Evolutionary conservation across 2,113 vertebrate genomes (phyloP).

Genomic region (Edolisoma coerulescens): DNA sequence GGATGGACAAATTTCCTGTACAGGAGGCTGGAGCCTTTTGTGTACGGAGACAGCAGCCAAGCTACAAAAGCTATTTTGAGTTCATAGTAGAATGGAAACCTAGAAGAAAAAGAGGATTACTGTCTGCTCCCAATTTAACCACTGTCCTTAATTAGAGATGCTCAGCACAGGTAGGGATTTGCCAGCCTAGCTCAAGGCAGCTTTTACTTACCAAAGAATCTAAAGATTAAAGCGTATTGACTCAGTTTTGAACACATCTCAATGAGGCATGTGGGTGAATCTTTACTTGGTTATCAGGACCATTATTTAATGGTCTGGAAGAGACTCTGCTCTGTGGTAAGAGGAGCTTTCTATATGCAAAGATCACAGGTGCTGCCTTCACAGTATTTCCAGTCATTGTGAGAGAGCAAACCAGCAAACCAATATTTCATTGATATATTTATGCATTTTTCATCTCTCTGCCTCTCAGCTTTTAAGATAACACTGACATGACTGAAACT

Average conservation of each 20-base stretch:
- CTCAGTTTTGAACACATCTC: background rate
- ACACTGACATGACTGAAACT: background rate
- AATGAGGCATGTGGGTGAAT: background rate
- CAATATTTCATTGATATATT: background rate
- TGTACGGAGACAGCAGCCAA: slow-evolving; percentile 97
- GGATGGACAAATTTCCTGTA: slow-evolving; percentile 99
- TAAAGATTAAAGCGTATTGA: background rate
- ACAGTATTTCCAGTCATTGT: background rate
- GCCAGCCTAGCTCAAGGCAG: background rate
- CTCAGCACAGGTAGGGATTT: background rate
- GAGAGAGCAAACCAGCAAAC: background rate
- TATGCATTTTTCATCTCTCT: background rate
- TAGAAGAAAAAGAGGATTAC: slow-evolving; percentile 65
- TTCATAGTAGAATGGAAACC: slow-evolving; percentile 99
- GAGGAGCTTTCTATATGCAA: background rate
- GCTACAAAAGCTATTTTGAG: slow-evolving; percentile 99
- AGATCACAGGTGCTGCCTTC: background rate
- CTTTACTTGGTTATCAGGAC: background rate
- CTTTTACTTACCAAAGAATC: background rate
- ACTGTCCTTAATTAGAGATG: background rate
- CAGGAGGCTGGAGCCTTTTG: slow-evolving; percentile 96
- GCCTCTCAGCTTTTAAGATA: background rate
- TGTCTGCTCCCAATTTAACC: background rate
- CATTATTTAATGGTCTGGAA: background rate
- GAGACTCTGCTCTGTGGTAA: background rate